Evolutionary conservation across 1,140 invertebrate species (phyloP), one percentile per base, ranked within the genome.

Genomic region (Semibalanus balanoides): DNA sequence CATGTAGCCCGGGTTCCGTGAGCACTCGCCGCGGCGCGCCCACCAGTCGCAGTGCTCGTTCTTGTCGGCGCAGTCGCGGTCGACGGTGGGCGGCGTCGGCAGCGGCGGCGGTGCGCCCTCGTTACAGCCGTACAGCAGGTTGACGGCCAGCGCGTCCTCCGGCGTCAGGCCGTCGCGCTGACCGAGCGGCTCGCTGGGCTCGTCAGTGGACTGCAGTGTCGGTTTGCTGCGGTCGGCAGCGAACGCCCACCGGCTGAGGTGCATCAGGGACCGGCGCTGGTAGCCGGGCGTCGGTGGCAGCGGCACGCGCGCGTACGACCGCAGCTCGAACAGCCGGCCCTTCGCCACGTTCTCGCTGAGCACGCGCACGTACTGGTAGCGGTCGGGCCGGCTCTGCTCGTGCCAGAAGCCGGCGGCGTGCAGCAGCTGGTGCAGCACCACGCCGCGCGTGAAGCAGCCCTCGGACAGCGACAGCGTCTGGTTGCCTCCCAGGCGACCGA

Each of bases 361-460:
- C 30, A 95, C 88, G 5, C 81, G 84, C 0, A 95, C 89, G 80
- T 87, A 92, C 31, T 89, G 84, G 80, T 95, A 93, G 29, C 94
- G 84, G 78, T 95, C 93, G 43, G 85, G 87, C 31, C 93, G 86
- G 79, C 90, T 93, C 81, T 95, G 93, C 81, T 95, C 93, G 81
- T 96, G 94, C 81, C 92, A 86, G 83, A 95, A 94, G 0, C 94
- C 94, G 29, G 92, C 80, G 0, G 91, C 89, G 79, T 96, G 93
- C 86, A 94, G 90, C 78, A 95, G 82, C 82, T 96, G 93, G 80
- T 96, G 93, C 40, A 92, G 84, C 28, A 91, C 86, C 0, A 91
- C 92, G 7, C 81, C 81, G 28, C 91, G 90, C 25, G 78, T 80
- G 30, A 76, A 40, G 77, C 74, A 78, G 3, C 90, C 91, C 0